These are phyloP conservation scores for Polypterus senegalus DNA, from an alignment of 2,113 vertebrate genomes.

Conservation along the genomic window DNA sequence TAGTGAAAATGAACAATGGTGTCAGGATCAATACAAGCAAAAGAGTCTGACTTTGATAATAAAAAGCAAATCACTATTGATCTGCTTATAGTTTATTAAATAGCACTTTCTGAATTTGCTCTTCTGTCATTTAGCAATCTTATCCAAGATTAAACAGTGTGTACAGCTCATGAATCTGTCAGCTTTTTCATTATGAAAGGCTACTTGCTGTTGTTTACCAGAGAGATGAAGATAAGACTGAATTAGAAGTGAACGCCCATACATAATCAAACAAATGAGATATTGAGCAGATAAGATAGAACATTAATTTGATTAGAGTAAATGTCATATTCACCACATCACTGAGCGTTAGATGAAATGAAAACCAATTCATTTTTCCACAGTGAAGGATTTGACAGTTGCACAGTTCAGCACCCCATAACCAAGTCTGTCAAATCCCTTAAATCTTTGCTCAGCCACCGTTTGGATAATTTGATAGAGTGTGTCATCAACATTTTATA, in stretches of 20 bases:
- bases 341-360: neutral
- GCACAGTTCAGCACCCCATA: too few species aligned
- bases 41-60: too few species aligned
- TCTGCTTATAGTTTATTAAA: neutral
- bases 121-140: neutral
- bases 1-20: too few species aligned
- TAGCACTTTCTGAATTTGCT: neutral
- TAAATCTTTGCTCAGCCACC: too few species aligned
- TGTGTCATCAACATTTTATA: too few species aligned
- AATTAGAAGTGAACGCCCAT: too few species aligned
- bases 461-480: too few species aligned
- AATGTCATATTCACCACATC: neutral
- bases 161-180: neutral
- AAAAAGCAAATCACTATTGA: neutral
- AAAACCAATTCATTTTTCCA: neutral
- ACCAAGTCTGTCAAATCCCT: too few species aligned
- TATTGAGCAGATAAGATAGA: neutral
- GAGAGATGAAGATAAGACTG: too few species aligned
- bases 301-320: constrained; percentile 3
- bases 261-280: neutral
- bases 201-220: neutral
- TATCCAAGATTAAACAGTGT: neutral
- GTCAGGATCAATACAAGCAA: too few species aligned
- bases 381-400: too few species aligned
- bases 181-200: neutral